Evolutionary conservation across 2,888 invertebrate species (phyloP).

Genomic region (Drosophila affinis): DNA sequence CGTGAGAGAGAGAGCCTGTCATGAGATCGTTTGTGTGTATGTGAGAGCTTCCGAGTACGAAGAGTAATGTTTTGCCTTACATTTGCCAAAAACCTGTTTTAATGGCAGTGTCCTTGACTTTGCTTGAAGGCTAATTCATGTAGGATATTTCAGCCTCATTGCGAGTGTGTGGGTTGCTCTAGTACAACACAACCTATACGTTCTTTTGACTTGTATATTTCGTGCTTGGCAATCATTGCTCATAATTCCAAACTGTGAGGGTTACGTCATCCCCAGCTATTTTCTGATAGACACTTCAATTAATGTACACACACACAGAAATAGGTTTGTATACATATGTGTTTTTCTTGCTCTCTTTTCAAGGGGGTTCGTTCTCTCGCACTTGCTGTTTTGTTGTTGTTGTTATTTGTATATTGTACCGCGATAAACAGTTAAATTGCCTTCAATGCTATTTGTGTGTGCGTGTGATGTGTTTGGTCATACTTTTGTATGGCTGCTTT

Average conservation of each 20-base stretch:
- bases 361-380: slow-evolving; percentile 15
- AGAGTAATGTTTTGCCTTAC: slow-evolving; percentile 29
- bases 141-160: slow-evolving; percentile 18
- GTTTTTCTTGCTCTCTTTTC: slow-evolving; percentile 21
- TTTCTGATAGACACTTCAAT: slow-evolving; percentile 79
- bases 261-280: slow-evolving; percentile 81
- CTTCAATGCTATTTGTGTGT: slow-evolving; percentile 34
- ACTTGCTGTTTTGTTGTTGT: slow-evolving; percentile 47
- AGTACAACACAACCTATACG: not conserved
- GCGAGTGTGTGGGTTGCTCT: not conserved
- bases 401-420: slow-evolving; percentile 68
- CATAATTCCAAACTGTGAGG: slow-evolving; percentile 63
- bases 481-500: slow-evolving; percentile 67
- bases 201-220: slow-evolving; percentile 5
- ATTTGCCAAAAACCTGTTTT: slow-evolving; percentile 43
- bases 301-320: slow-evolving; percentile 61
- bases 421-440: slow-evolving; percentile 75
- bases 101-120: slow-evolving; percentile 69
- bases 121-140: slow-evolving; percentile 29
- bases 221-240: slow-evolving; percentile 50
- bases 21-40: slow-evolving; percentile 30
- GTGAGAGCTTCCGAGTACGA: slow-evolving; percentile 31
- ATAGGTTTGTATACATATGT: slow-evolving; percentile 15
- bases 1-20: slow-evolving; percentile 37
- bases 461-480: slow-evolving; percentile 28